phyloP scores from a whole-genome alignment of 2,113 vertebrate genomes.

The Carassius auratus region DNA sequence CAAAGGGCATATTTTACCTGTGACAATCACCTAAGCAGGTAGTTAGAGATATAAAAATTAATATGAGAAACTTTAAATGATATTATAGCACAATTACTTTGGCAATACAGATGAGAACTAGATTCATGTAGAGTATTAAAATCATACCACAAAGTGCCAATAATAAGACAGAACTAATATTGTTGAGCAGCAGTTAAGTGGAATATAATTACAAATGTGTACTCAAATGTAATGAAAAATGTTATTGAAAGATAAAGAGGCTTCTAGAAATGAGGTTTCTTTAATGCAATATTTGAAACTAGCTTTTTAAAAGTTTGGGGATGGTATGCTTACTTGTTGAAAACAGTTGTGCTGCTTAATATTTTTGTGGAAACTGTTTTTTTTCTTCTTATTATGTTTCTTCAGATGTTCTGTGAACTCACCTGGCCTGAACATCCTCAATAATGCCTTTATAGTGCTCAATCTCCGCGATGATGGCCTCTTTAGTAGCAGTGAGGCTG shows the following conservation, averaged over 20 bases:
- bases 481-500: constrained; percentile 62
- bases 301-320: not conserved
- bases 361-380: not conserved
- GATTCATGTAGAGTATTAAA: not conserved
- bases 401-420: not conserved
- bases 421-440: constrained; percentile 67
- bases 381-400: no score
- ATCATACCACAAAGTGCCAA: not conserved
- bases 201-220: not conserved
- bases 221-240: not conserved
- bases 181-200: not conserved
- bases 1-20: not conserved
- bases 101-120: not conserved
- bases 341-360: not conserved
- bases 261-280: not conserved
- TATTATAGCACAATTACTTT: not conserved
- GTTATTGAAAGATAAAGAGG: not conserved
- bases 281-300: not conserved
- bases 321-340: not conserved
- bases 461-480: constrained; percentile 68
- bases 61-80: not conserved
- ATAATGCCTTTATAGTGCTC: constrained; percentile 69
- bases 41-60: not conserved
- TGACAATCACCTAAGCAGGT: not conserved
- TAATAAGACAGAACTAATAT: not conserved